Percentiles rank a stretch among this genome's conserved stretches.
Conservation (phyloP, 2,113 vertebrate genomes). For the Sinocyclocheilus anshuiensis region DNA sequence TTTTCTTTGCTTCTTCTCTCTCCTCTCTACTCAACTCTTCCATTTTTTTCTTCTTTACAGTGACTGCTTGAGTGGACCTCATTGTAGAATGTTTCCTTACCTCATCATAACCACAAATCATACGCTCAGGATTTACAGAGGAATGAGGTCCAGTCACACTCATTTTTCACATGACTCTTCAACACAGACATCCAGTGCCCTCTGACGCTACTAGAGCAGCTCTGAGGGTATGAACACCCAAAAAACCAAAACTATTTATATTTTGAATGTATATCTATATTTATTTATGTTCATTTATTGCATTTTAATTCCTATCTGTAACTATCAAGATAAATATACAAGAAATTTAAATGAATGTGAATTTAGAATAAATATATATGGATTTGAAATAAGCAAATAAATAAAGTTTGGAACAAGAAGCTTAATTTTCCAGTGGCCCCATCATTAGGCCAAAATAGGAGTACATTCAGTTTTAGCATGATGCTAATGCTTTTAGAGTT, state of each 20-base stretch:
- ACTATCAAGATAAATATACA: background rate
- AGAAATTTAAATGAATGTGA: background rate
- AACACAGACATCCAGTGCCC: background rate
- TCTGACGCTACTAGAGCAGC: background rate
- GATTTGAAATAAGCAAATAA: background rate
- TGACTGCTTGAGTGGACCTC: constrained; percentile 19
- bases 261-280: too few species aligned
- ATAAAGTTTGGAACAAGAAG: background rate
- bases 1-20: constrained; percentile 29
- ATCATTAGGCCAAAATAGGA: background rate
- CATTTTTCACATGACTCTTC: background rate
- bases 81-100: constrained; percentile 30
- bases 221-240: background rate
- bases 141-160: constrained; percentile 12
- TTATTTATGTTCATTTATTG: background rate
- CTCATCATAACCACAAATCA: constrained; percentile 30
- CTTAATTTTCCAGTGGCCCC: background rate
- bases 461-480: background rate
- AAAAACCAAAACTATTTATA: background rate
- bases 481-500: background rate
- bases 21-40: constrained; percentile 67
- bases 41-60: constrained; percentile 57
- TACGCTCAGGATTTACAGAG: background rate
- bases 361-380: background rate
- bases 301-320: background rate